Evolutionary conservation across 2,113 vertebrate species (phyloP), one percentile per base, ranked within the genome.

Genomic region (Spermophilus dauricus): DNA sequence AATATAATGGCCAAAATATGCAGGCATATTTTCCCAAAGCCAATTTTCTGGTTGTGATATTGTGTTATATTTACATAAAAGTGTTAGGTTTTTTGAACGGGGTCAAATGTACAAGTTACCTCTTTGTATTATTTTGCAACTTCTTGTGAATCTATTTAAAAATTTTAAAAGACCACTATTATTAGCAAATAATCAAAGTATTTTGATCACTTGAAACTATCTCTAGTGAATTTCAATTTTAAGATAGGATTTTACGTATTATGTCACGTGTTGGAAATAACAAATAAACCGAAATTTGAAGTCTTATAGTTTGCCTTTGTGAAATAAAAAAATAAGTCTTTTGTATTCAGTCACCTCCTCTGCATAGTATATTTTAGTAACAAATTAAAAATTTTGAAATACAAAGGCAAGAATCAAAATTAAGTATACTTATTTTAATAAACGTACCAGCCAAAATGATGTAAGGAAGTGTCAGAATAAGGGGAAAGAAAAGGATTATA

Each of bases 331-430:
- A 93, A 91, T 61, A 75, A 13, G 12, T 89, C n/a, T 81, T 96
- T 65, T 86, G 28, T 69, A 22, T 86, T 93, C 45, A 95, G 32
- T 85, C 48, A 81, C 65, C 81, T 90, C 73, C 72, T 32, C 53
- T 89, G 73, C 45, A 73, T 65, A 58, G 89, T 92, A 86, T 75
- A 97, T 80, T 97, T 97, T 80, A 78, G 61, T 75, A 96, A 84
- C 65, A 94, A 39, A 85, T 80, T 85, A 42, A 92, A 92, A 75
- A 6, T 89, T 80, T 69, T 45, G 75, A 89, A 75, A 85, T 86
- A 20, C 69, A 95, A 95, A 91, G 76, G 69, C 63, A 94, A 93
- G 45, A 86, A 93, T 93, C 37, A 89, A 26, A 89, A 89, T 70
- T 61, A 51, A 95, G 18, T n/a, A 87, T 76, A 83, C 2, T 48